Evolutionary conservation across 1,140 invertebrate genomes (phyloP).

Genomic region (silkworm (Bombyx mori)): ASM3026992v2 NC_085116.1:2592501-2593000

Average conservation of each 20-base stretch:
- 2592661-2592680: constrained; percentile 79
- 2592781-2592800: constrained; percentile 81
- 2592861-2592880: too few species aligned
- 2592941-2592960: too few species aligned
- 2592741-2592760: constrained; percentile 79
- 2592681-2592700: constrained; percentile 74
- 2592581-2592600: constrained; percentile 73
- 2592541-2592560: constrained; percentile 78
- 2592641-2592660: constrained; percentile 75
- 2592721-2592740: constrained; percentile 79
- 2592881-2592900: too few species aligned
- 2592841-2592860: too few species aligned
- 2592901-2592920: too few species aligned
- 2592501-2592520: too few species aligned
- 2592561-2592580: constrained; percentile 69
- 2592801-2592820: too few species aligned
- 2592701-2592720: constrained; percentile 78
- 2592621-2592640: constrained; percentile 77
- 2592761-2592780: constrained; percentile 77
- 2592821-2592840: too few species aligned
- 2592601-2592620: constrained; percentile 73
- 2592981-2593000: too few species aligned
- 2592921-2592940: too few species aligned
- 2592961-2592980: too few species aligned
- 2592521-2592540: constrained; percentile 8